Base-by-base conservation (phyloP, 2,888 invertebrate species). In the Leucoma salicis region DNA sequence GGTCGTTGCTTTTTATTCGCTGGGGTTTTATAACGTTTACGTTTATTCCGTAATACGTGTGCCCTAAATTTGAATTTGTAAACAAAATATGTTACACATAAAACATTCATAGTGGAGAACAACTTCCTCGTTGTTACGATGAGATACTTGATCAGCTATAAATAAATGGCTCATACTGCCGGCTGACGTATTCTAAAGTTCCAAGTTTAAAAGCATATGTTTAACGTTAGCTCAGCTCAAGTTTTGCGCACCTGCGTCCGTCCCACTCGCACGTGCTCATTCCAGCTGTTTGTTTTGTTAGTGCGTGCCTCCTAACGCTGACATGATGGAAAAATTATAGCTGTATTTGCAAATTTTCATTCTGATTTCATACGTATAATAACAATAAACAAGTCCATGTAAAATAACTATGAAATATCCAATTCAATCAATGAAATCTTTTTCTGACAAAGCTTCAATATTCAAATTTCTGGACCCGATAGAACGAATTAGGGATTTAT, bases 241-340 rank as follows among this genome's bases (percentile, higher is more conserved):
- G 50, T 56, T 57, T 54, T 66, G 73, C 64, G 74, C 88, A 87
- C 85, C 88, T 88, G 88, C 87, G 74, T 84, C 84, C 87, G 82
- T 86, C 80, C 74, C 67, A 66, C 78, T 70, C 83, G 84, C 87
- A 78, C 87, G 86, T 81, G 87, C 84, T 70, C 54, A 42, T 53
- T n/a, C 67, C 27, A 11, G 21, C 11, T n/a, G 4, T 27, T 7
- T 76, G 63, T 63, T 54, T 61, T 61, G 61, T 63, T 59, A 45
- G 38, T 48, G 27, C 27, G 34, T 74, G 66, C 64, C 60, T 55
- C 61, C 61, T 52, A 49, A 14, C 36, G 31, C 49, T 28, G 35
- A 35, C n/a, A n/a, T n/a, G 33, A 63, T 60, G 65, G 53, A 47
- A 15, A 13, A 8, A n/a, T 10, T 6, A 11, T 47, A 44, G 34